Evolutionary conservation across 53 echinoderm and acorn worm species (phyloP), one percentile per base, ranked within the genome.

Genomic region (Mesocentrotus franciscanus): DNA sequence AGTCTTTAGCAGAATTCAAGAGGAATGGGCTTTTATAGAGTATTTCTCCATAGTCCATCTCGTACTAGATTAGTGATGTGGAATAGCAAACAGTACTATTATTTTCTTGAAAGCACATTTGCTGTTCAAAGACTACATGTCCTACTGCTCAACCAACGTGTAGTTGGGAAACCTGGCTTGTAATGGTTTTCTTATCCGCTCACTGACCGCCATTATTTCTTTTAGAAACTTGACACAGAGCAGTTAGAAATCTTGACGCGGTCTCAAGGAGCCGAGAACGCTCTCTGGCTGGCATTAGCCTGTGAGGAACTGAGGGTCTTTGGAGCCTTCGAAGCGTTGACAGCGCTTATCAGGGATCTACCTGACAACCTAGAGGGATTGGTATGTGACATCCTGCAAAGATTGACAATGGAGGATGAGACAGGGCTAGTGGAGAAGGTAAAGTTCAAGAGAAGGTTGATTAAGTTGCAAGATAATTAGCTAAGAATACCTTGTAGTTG

Each of bases 261-360:
- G 39, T 97, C 99, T 17, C 94, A 95, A 17, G 99, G 99, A 42
- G 98, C 99, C 13, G 92, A 97, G 96, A 99, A 99, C 64, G 98
- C 98, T 30, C 97, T 99, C 17, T 99, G 99, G 99, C 92, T 99
- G 95, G 96, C 97, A 16, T 36, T 99, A 93, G 96, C 97, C 64
- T 99, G 99, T 72, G 99, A 99, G 95, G 99, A 99, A 85, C 96
- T 99, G 13, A 78, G 99, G 10, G 97, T 99, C 59, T 99, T 96
- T 91, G 99, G 99, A 20, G 91, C 97, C 17, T 99, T 99, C 93
- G 97, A 98, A 87, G 89, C 92, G 17, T 81, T 99, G 85, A 98
- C 99, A 3, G 62, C 93, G 4, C 92, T 95, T 84, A 97, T 99
- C 91, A 93, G 96, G 22, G 91, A 94, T 26, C 94, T 99, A 56